Evolutionary conservation across 2,888 invertebrate genomes (phyloP), one percentile per base, ranked within the genome.

Genomic region (Lepidonotus clava): DNA sequence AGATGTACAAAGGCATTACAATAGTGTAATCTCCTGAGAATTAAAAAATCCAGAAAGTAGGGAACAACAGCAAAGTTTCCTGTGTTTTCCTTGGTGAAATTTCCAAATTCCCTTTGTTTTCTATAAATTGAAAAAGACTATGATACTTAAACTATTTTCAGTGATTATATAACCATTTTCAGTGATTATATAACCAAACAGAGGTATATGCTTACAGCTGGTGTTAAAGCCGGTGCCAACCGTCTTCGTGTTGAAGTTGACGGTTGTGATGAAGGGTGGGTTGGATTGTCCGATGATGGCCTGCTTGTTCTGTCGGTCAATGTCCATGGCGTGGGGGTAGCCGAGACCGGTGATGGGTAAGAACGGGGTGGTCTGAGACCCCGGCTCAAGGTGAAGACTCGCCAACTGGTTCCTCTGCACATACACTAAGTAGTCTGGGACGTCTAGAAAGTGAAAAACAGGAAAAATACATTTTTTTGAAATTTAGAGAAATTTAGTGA

Each of bases 341-440:
- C 51, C 87, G 1, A 92, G 90, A 1, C 90, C 91, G 4, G 89
- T 89, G 36, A 93, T 95, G 0, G 98, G 96, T 88, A 96, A 96
- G 92, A 98, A 98, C 0, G 98, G 98, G 0, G 97, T 95, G 86
- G 91, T 89, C n/a, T 89, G 90, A 40, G 89, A 87, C 6, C 88
- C 96, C 0, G 97, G 97, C 93, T 98, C 97, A 40, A 99, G 94
- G 91, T 97, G 97, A n/a, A 98, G 96, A 0, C 97, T 97, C 51
- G 98, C 95, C 84, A 99, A 97, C 95, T 98, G 98, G 0, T 98
- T 98, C 88, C 98, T 96, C 0, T 99, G 99, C 0, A 98, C 97
- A 93, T 98, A 98, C 0, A 99, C 97, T 24, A 99, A 94, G 93
- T 97, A 99, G 92, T 99, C 98, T 84, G 97, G 96, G 0, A 97